These are phyloP conservation scores for Plagodis dolabraria DNA, from an alignment of 2,888 invertebrate genomes.

Conservation along the genomic window DNA sequence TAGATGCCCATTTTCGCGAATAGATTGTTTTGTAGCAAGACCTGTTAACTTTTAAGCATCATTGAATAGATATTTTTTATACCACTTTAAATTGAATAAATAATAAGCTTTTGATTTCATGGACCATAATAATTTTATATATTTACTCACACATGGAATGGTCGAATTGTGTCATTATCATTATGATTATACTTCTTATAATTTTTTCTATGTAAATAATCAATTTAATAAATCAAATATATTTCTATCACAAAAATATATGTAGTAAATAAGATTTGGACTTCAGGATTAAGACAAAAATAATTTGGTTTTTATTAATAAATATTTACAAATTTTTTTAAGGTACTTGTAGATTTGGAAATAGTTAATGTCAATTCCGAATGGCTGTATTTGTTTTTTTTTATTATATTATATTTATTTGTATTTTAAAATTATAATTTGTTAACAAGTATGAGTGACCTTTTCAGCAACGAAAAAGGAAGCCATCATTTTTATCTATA, in stretches of 20 bases:
- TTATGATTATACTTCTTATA: constrained; percentile 17
- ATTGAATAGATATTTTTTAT: too few relatives aligned
- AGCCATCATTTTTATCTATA: too few relatives aligned
- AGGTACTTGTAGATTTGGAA: constrained; percentile 17
- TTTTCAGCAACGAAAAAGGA: too few relatives aligned
- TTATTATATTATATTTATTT: too few relatives aligned
- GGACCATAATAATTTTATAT: neutral
- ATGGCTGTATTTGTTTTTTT: too few relatives aligned
- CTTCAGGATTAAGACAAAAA: constrained; percentile 6
- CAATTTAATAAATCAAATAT: constrained; percentile 9
- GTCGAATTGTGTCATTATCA: neutral
- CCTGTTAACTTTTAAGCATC: too few relatives aligned
- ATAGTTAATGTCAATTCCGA: constrained; percentile 13
- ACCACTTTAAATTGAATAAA: too few relatives aligned
- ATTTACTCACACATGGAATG: neutral
- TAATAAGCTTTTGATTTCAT: neutral
- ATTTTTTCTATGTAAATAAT: constrained; percentile 20
- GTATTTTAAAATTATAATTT: neutral
- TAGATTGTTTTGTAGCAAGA: too few relatives aligned
- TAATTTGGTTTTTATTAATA: constrained; percentile 10
- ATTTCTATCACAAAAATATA: constrained; percentile 22
- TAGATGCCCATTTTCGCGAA: too few relatives aligned
- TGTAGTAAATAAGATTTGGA: constrained; percentile 16
- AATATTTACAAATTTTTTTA: constrained; percentile 12
- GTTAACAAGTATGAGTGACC: neutral